Evolutionary conservation across 2,888 invertebrate species (phyloP), one percentile per base, ranked within the genome.

Genomic region (Cylloceria caligata): DNA sequence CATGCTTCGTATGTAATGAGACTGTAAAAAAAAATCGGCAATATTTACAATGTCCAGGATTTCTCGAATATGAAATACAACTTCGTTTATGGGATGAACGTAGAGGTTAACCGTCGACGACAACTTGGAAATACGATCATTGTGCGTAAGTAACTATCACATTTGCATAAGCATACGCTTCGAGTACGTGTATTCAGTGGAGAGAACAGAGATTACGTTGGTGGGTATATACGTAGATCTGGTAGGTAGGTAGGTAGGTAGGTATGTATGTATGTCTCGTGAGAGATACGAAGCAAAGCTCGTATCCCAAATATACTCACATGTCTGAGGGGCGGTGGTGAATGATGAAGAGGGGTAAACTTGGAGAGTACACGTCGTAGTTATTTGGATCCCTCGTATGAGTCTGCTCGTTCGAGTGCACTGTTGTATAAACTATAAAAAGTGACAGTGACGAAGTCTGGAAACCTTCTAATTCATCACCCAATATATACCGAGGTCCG

Each of bases 91-190:
- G 6, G 16, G 9, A 60, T 9, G 34, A 47, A 47, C 45, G 21
- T 21, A 13, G 13, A 45, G 19, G 45, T 47, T 27, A 65, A 72
- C 45, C 34, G 49, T 16, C 9, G 21, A 34, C 47, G 71, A 73
- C 72, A 73, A 79, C 65, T 79, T 79, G 16, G 52, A 19, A 65
- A 71, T 55, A 64, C 71, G 55, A 60, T 65, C 74, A 78, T 67
- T 71, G 67, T 74, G 82, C 82, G 69, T 78, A 79, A 79, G 69
- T 78, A 79, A 79, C 78, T 42, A 79, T 78, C 69, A 49, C 65
- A 72, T 81, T 78, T 82, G 78, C 82, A 82, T 75, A 64, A 83
- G 74, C 83, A 81, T 81, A 83, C 83, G 83, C 69, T 72, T 52
- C 67, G 27, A 27, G 73, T 69, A 74, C 64, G 83, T 78, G 81